Evolutionary conservation across 2,888 invertebrate species (phyloP).

Genomic region (Drosophila trichaetosa): DNA sequence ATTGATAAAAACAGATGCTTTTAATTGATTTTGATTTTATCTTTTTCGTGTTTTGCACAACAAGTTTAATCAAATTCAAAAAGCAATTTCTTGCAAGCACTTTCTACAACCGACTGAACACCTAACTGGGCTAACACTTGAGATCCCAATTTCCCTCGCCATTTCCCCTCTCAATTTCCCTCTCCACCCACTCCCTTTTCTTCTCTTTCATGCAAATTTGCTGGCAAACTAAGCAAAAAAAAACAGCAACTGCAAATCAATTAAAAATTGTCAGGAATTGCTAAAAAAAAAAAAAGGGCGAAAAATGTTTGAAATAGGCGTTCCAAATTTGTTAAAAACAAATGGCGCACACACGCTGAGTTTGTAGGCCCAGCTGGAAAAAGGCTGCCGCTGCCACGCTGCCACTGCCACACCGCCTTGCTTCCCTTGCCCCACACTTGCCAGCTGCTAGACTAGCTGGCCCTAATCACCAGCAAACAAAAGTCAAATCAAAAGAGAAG

Average conservation of each 20-base stretch:
- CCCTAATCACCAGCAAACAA: constrained; percentile 76
- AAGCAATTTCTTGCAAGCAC: constrained; percentile 1
- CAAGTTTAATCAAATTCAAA: neutral
- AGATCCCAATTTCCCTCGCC: neutral
- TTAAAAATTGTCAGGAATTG: constrained; percentile 44
- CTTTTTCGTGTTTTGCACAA: neutral
- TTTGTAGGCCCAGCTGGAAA: constrained; percentile 18
- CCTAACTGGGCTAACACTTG: constrained; percentile 45
- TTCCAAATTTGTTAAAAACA: constrained; percentile 55
- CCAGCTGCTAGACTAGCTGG: constrained; percentile 29
- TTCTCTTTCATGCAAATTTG: constrained; percentile 13
- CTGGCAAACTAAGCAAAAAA: neutral
- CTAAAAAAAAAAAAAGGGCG: constrained; percentile 11
- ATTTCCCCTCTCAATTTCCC: neutral
- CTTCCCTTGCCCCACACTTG: neutral
- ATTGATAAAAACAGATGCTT: neutral
- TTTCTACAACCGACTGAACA: constrained; percentile 1
- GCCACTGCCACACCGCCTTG: neutral
- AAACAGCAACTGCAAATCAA: constrained; percentile 45
- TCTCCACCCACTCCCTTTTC: no score
- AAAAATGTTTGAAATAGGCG: constrained; percentile 20
- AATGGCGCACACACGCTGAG: constrained; percentile 52
- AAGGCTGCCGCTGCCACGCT: neutral
- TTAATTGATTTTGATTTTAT: neutral
- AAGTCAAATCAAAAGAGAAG: constrained; percentile 76